A percentile compares a stretch with the other conserved stretches of the same genome.
Evolutionary conservation across 2,113 vertebrate genomes (phyloP).

Genomic region (Catharus minimus): DNA sequence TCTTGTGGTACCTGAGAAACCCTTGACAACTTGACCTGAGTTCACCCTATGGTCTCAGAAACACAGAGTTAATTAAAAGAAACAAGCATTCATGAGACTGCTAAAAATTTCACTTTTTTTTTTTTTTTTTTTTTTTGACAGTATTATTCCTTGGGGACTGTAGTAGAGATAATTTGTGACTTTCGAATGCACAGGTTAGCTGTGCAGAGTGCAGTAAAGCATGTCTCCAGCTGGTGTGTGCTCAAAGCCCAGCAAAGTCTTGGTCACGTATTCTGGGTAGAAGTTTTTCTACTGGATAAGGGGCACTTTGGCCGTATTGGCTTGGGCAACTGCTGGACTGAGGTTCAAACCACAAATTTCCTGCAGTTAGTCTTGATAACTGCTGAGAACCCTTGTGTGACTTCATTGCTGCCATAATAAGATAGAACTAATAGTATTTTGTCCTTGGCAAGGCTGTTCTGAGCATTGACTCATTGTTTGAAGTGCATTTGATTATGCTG

Average conservation of each 20-base stretch:
- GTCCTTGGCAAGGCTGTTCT: neutral
- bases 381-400: neutral
- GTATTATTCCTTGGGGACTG: neutral
- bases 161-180: neutral
- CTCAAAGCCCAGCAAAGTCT: neutral
- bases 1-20: neutral
- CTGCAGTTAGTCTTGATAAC: neutral
- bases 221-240: neutral
- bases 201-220: neutral
- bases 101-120: neutral
- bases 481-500: neutral
- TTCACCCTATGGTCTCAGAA: neutral
- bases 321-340: accelerated
- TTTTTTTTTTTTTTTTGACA: neutral
- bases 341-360: neutral
- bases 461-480: neutral
- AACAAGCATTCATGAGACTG: neutral
- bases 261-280: neutral
- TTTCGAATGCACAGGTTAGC: neutral
- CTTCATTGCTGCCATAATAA: neutral
- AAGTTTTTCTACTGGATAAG: neutral
- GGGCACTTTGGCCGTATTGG: neutral
- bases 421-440: neutral
- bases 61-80: neutral
- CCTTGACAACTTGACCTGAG: neutral